phyloP scores from a whole-genome alignment of 2,797 vertebrate genomes.

The Amphiprion clarkii region DNA sequence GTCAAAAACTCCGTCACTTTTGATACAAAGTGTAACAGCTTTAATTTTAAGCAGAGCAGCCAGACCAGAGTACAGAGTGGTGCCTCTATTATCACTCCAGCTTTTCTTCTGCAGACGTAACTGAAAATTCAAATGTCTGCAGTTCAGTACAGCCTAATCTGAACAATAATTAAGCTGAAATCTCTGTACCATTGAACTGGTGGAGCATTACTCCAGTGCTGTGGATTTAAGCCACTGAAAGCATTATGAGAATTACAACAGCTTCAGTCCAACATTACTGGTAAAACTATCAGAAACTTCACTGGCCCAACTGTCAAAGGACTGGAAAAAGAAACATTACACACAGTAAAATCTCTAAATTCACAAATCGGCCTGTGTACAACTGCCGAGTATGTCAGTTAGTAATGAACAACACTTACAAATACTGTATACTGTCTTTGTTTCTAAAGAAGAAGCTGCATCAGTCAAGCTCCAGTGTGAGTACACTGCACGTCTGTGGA shows the following conservation, averaged over 20 bases:
- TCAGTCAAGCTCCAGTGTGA: conserved; percentile 57
- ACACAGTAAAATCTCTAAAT: conserved; percentile 7
- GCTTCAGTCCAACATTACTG: not conserved
- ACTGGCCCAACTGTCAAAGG: not conserved
- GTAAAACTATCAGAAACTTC: not conserved
- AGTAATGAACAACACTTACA: conserved; percentile 49
- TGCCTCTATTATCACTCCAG: no score
- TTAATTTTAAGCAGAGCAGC: no score
- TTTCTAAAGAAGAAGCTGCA: conserved; percentile 50
- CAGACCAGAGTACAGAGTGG: no score
- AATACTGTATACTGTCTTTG: conserved; percentile 33
- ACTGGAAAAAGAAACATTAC: not conserved
- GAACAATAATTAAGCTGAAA: no score
- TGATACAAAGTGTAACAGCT: no score
- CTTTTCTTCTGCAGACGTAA: no score
- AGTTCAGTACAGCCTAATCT: no score
- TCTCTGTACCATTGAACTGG: no score
- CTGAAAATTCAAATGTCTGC: no score
- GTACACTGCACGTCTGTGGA: conserved; percentile 49
- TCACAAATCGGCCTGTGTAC: conserved; percentile 28
- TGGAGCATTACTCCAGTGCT: not conserved
- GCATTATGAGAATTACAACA: not conserved
- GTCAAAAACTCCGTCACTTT: no score
- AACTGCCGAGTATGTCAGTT: conserved; percentile 19
- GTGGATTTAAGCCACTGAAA: not conserved